Evolutionary conservation across 1,140 invertebrate genomes (phyloP), one percentile per base, ranked within the genome.

Genomic region (Drosophila equinoxialis): DNA sequence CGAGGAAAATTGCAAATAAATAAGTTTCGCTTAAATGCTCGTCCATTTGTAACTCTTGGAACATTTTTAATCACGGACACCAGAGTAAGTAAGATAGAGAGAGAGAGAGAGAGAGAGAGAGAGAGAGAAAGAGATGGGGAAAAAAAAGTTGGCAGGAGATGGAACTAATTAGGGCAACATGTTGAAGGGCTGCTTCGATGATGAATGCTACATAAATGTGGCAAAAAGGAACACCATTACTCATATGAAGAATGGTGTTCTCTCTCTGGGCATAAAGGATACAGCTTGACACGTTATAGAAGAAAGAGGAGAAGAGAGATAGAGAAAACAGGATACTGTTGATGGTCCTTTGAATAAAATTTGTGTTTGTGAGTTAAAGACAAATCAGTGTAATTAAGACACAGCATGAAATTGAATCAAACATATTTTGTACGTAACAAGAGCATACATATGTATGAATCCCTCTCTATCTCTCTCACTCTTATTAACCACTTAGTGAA

Each of bases 141-240:
- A 10, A 17, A 26, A 35, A 20, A 7, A 57, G 11, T 57, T 20
- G 59, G 41, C 54, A 75, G 68, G 59, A 65, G 65, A 57, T 63
- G 75, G 33, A 75, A 76, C 75, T 86, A 86, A 86, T 86, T 86
- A 86, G 69, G 83, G 58, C 79, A 66, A 73, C 75, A 86, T 86
- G 82, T 72, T 74, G 78, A 71, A 73, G 72, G 68, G 35, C 65
- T 35, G 33, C 74, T 30, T 7, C 48, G 11, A 77, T 86, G 82
- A 85, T 86, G 75, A 72, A 85, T 86, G 68, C 71, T 60, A 17
- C 68, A 39, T 42, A 76, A 85, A 79, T 78, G 74, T 66, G 55
- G 58, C 48, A 55, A 70, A 58, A 35, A 41, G 68, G 26, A 74
- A 59, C 59, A 76, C 71, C 75, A 81, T 85, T 75, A 85, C 65